Evolutionary conservation across 2,113 vertebrate genomes (phyloP).

Genomic region (Thunnus thynnus): DNA sequence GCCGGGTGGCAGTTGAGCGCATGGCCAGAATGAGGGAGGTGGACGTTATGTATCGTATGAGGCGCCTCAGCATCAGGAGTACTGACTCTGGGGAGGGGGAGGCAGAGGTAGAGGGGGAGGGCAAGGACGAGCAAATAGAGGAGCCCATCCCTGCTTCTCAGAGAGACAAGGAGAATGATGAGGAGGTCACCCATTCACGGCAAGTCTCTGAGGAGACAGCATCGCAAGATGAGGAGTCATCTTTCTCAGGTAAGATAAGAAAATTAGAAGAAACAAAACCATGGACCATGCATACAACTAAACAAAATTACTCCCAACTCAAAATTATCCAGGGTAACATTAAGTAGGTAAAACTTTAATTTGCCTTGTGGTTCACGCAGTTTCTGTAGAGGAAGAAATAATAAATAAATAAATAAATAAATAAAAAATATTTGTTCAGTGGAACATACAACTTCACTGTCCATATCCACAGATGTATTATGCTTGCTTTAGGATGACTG

Average conservation of each 20-base stretch:
- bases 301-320: background rate
- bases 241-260: constrained; percentile 74
- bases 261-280: background rate
- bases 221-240: constrained; percentile 67
- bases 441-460: background rate
- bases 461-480: constrained; percentile 4
- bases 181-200: constrained; percentile 73
- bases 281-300: background rate
- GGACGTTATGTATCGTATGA: constrained; percentile 91
- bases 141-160: constrained; percentile 54
- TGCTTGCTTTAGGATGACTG: background rate
- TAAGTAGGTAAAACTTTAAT: background rate
- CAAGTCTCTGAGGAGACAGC: constrained; percentile 65
- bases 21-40: constrained; percentile 93
- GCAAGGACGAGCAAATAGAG: constrained; percentile 69
- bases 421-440: background rate
- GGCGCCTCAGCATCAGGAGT: constrained; percentile 90
- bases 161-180: constrained; percentile 79
- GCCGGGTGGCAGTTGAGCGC: constrained; percentile 88
- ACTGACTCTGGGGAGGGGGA: constrained; percentile 87
- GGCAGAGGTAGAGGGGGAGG: constrained; percentile 69
- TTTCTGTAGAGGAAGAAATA: background rate
- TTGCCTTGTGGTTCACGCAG: background rate
- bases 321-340: background rate
- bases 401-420: too few species aligned